Evolutionary conservation across 2,888 invertebrate species (phyloP).

Genomic region (Diaphora mendica): DNA sequence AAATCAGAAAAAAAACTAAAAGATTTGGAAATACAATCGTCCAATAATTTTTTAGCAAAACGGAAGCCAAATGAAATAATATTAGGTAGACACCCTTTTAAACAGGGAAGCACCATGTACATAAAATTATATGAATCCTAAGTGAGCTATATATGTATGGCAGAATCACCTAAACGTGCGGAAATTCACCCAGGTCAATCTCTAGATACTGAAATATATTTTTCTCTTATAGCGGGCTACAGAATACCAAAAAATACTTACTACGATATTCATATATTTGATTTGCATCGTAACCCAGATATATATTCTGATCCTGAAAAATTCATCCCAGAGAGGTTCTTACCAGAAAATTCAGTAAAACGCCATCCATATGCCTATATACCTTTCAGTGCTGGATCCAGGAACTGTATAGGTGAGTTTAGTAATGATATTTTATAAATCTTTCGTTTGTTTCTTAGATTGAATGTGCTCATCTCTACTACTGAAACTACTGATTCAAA

Average conservation of each 20-base stretch:
- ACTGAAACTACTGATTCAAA: no score
- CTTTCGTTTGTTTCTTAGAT: no score
- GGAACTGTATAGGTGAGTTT: slow-evolving; percentile 88
- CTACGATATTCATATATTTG: slow-evolving; percentile 84
- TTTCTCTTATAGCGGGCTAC: slow-evolving; percentile 67
- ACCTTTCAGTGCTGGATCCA: slow-evolving; percentile 89
- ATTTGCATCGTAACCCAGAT: slow-evolving; percentile 87
- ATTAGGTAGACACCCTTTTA: no score
- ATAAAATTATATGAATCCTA: no score
- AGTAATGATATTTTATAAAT: no score
- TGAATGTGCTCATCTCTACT: no score
- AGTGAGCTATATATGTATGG: no score
- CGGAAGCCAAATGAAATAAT: no score
- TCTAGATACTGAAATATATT: slow-evolving; percentile 7
- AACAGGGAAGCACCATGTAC: no score
- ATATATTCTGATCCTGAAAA: slow-evolving; percentile 88
- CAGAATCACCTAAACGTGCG: not conserved
- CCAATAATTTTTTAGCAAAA: no score
- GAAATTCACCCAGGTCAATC: not conserved
- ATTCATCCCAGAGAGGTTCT: slow-evolving; percentile 90
- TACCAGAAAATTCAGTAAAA: slow-evolving; percentile 81
- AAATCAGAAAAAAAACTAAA: no score
- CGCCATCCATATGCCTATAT: slow-evolving; percentile 88
- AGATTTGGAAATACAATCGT: no score
- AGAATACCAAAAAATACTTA: slow-evolving; percentile 78